Evolutionary conservation across 1,140 invertebrate species (phyloP).

Genomic region (Hermatobates lingyangjiaoensis): DNA sequence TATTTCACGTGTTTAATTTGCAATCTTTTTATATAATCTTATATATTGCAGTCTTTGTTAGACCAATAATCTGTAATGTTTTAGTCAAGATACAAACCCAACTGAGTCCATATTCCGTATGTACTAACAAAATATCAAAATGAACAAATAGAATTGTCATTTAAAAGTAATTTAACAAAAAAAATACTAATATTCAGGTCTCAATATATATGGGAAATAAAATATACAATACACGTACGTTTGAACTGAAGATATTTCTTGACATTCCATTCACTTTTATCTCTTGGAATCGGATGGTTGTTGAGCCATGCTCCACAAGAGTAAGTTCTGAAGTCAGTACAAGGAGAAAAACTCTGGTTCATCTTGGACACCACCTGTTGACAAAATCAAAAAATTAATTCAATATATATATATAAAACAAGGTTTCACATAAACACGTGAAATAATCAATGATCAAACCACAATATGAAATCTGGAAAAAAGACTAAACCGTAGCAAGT

Average conservation of each 20-base stretch:
- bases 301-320: slow-evolving; percentile 34
- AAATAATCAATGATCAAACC: no score
- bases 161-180: neutral
- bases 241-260: slow-evolving; percentile 19
- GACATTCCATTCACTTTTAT: slow-evolving; percentile 21
- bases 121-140: neutral
- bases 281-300: slow-evolving; percentile 21
- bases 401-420: no score
- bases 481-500: no score
- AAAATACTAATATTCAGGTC: neutral
- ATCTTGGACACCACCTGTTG: slow-evolving; percentile 28
- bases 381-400: no score
- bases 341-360: slow-evolving; percentile 29
- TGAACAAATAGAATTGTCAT: neutral
- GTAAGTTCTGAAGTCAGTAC: slow-evolving; percentile 35
- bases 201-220: neutral
- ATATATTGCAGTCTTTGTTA: neutral
- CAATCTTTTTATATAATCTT: no score
- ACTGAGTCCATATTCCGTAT: neutral
- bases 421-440: no score
- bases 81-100: neutral
- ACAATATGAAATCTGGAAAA: no score
- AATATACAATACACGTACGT: slow-evolving; percentile 17
- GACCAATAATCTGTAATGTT: neutral
- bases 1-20: no score